Conservation (phyloP, 2,797 vertebrate species). For the Numenius phaeopus region DNA sequence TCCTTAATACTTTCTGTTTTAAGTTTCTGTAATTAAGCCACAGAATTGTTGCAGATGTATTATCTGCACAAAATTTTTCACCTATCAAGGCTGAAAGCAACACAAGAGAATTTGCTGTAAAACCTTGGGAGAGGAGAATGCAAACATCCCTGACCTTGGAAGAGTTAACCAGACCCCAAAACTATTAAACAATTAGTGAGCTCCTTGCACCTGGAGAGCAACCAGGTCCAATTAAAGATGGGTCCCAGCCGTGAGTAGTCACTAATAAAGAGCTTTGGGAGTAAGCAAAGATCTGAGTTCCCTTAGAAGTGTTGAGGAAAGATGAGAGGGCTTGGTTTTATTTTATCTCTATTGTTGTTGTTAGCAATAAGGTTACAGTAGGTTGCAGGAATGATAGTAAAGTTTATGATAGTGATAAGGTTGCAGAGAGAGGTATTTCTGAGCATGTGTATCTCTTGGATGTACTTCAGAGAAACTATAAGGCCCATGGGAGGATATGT, state of each 20-base stretch:
- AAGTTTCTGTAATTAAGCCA: not conserved
- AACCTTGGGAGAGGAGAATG: not conserved
- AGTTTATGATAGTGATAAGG: not conserved
- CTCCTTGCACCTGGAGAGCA: not conserved
- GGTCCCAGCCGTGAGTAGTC: not conserved
- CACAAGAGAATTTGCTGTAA: not conserved
- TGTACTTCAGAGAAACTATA: not conserved
- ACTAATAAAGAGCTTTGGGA: not conserved
- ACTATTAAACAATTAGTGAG: not conserved
- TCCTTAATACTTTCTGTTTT: not conserved
- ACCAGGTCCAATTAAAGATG: not conserved
- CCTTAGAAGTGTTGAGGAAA: not conserved
- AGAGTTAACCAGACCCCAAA: not conserved
- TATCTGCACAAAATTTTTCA: not conserved
- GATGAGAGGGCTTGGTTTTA: not conserved
- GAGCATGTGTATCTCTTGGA: not conserved
- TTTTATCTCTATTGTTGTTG: not conserved
- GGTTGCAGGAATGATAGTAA: not conserved
- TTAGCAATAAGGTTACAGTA: not conserved
- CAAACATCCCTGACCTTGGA: not conserved
- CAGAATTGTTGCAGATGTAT: not conserved
- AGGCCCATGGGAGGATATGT: accelerated
- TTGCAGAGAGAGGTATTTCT: not conserved
- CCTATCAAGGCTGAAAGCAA: not conserved
- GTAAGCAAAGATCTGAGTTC: not conserved